Conservation (phyloP, 1,140 invertebrate species). For the Stratiolaelaps scimitus region DNA sequence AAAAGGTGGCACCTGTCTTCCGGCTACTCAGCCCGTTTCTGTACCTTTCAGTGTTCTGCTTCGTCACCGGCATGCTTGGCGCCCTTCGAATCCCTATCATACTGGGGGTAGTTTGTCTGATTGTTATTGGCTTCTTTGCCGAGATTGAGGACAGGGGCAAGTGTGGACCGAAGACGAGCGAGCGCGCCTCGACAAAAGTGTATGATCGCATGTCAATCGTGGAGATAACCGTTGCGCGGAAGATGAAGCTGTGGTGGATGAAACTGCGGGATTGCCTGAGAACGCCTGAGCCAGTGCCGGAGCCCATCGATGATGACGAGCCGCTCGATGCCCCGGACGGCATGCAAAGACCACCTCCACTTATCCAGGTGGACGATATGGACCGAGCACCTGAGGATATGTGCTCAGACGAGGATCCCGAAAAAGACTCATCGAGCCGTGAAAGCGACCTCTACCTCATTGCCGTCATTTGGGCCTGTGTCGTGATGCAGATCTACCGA, state of each 20-base stretch:
- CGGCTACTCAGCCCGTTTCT: conserved; percentile 39
- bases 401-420: background rate
- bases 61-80: conserved; percentile 42
- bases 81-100: conserved; percentile 44
- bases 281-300: conserved; percentile 26
- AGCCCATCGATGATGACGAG: background rate
- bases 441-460: conserved; percentile 51
- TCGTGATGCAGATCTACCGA: conserved; percentile 56
- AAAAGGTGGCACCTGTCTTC: background rate
- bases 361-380: conserved; percentile 24
- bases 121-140: conserved; percentile 42
- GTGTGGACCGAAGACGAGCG: conserved; percentile 8
- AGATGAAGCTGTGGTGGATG: conserved; percentile 28
- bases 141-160: conserved; percentile 35
- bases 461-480: conserved; percentile 53
- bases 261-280: conserved; percentile 1
- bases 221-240: conserved; percentile 17
- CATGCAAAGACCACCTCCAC: conserved; percentile 12
- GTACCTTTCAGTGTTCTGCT: conserved; percentile 39
- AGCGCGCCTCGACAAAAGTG: conserved; percentile 5
- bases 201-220: conserved; percentile 26
- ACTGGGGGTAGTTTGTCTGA: conserved; percentile 39
- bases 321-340: conserved; percentile 30
- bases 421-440: conserved; percentile 31
- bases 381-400: conserved; percentile 30